Evolutionary conservation across 2,797 vertebrate genomes (phyloP).

Genomic region (Premnoplex brunnescens): DNA sequence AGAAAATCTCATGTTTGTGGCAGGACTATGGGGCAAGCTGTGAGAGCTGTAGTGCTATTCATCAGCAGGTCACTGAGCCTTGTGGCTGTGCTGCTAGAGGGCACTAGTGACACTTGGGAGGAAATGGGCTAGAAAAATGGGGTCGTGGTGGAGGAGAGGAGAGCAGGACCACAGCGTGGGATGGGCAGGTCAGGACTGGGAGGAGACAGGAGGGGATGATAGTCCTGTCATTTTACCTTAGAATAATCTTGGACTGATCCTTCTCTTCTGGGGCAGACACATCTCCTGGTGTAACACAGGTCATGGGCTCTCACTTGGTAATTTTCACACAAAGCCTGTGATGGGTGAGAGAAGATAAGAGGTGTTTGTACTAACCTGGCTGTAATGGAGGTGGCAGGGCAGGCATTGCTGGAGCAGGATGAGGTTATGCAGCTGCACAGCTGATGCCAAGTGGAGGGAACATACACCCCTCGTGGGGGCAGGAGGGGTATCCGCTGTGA

Average conservation of each 20-base stretch:
- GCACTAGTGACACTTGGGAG: background rate
- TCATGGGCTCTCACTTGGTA: background rate
- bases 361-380: background rate
- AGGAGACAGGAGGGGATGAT: background rate
- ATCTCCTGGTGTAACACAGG: background rate
- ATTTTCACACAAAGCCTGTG: background rate
- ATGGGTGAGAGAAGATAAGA: background rate
- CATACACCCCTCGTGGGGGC: rapidly evolving
- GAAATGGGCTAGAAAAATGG: background rate
- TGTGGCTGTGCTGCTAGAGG: background rate
- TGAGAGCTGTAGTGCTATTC: background rate
- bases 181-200: background rate
- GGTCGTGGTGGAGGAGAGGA: background rate
- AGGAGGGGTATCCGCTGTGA: background rate
- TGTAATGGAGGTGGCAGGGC: background rate
- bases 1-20: background rate
- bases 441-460: background rate
- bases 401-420: background rate
- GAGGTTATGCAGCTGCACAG: background rate
- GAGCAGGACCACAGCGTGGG: background rate
- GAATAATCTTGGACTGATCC: background rate
- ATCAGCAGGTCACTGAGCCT: background rate
- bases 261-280: background rate
- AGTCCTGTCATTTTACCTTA: background rate
- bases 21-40: rapidly evolving